phyloP scores from a whole-genome alignment of 2,888 invertebrate genomes.

The Campoletis raptor region DNA sequence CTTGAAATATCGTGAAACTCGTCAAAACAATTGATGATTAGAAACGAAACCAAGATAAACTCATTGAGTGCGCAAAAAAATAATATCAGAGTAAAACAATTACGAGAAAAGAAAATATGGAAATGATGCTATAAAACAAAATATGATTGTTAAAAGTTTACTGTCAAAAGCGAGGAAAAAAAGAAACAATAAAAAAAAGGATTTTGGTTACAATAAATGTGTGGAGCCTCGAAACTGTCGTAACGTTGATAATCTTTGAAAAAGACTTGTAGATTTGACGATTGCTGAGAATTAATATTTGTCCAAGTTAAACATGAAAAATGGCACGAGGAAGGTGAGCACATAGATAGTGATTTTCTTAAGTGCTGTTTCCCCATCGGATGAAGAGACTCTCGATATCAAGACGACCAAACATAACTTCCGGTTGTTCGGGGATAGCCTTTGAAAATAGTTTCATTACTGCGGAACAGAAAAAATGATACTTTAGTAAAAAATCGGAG shows the following conservation, averaged over 20 bases:
- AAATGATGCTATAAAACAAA: not conserved
- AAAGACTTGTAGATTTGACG: not conserved
- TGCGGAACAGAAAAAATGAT: not conserved
- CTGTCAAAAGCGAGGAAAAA: not conserved
- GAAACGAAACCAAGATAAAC: not conserved
- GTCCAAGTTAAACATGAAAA: slow-evolving; percentile 3
- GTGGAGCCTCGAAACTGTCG: not conserved
- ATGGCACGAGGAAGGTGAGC: slow-evolving; percentile 16
- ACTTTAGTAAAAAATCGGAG: not conserved
- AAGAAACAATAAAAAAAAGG: not conserved
- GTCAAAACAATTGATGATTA: not conserved
- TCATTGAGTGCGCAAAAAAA: not conserved
- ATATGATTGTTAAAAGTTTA: not conserved
- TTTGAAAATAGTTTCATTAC: not conserved
- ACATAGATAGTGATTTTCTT: not conserved
- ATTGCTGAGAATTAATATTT: slow-evolving; percentile 22
- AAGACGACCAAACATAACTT: slow-evolving; percentile 1
- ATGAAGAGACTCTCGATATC: not conserved
- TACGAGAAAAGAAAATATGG: not conserved
- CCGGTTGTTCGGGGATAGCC: slow-evolving; percentile 9
- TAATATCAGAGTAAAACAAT: not conserved
- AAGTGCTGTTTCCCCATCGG: not conserved
- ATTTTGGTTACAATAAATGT: not conserved
- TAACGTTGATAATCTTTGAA: slow-evolving; percentile 22
- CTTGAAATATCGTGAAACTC: not conserved